Conservation (phyloP, 2,888 invertebrate genomes). For the Odontocolon sp. region DNA sequence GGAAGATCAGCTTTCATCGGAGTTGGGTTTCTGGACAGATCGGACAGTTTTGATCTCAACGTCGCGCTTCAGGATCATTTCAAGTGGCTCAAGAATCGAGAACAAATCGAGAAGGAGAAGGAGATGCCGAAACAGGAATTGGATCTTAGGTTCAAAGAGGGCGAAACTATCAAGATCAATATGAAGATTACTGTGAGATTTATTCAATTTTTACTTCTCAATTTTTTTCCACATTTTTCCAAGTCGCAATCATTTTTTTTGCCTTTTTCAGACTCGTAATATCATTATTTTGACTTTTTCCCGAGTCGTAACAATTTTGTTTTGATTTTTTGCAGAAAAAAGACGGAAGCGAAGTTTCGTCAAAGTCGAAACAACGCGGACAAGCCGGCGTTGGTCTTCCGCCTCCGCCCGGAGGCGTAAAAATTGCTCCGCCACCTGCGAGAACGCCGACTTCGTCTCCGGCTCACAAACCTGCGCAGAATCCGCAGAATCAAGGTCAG, state of each 20-base stretch:
- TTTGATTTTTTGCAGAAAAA: conserved; percentile 86
- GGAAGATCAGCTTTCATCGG: conserved; percentile 98
- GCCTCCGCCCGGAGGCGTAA: conserved; percentile 91
- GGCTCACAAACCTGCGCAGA: conserved; percentile 86
- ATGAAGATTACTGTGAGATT: conserved; percentile 94
- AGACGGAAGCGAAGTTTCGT: conserved; percentile 89
- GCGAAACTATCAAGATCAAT: conserved; percentile 99
- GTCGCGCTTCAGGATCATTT: conserved; percentile 99
- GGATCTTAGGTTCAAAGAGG: conserved; percentile 99
- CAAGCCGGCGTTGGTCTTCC: conserved; percentile 86
- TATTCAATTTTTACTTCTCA: neutral
- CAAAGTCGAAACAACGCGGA: conserved; percentile 85
- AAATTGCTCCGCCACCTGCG: conserved; percentile 89
- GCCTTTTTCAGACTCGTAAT: neutral
- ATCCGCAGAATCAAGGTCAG: conserved; percentile 78
- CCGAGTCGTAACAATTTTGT: neutral
- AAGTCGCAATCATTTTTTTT: too few species aligned
- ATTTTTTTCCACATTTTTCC: neutral
- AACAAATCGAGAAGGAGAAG: conserved; percentile 91
- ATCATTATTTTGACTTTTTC: neutral
- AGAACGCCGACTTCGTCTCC: conserved; percentile 87
- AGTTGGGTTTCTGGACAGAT: conserved; percentile 97
- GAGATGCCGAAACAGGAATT: conserved; percentile 89
- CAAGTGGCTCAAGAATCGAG: conserved; percentile 94
- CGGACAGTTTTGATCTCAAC: conserved; percentile 99